phyloP scores from a whole-genome alignment of 2,888 invertebrate species.

The Sphinx pinastri region DNA sequence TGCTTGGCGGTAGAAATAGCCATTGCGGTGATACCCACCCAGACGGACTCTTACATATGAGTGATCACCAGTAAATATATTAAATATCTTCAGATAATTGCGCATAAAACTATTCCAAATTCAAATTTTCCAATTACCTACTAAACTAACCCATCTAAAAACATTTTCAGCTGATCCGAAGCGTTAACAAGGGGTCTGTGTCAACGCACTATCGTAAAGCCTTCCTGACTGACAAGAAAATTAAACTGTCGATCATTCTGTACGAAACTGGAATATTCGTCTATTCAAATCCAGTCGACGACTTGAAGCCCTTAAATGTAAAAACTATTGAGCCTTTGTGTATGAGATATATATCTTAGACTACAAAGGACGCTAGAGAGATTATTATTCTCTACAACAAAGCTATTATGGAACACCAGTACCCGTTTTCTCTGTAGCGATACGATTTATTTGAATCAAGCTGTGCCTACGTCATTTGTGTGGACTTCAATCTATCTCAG shows the following conservation, averaged over 20 bases:
- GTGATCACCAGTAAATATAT: too few species aligned
- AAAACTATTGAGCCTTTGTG: neutral
- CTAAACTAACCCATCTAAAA: neutral
- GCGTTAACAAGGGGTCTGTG: slow-evolving; percentile 15
- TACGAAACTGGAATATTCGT: slow-evolving; percentile 15
- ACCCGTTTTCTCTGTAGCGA: too few species aligned
- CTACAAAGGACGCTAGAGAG: neutral
- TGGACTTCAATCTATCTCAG: too few species aligned
- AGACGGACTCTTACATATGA: too few species aligned
- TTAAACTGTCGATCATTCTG: slow-evolving; percentile 24
- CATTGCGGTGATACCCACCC: too few species aligned
- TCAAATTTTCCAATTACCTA: neutral
- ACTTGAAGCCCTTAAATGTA: neutral
- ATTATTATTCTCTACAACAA: neutral
- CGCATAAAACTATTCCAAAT: too few species aligned
- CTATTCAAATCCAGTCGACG: slow-evolving; percentile 4
- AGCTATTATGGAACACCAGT: neutral
- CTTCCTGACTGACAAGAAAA: slow-evolving; percentile 14
- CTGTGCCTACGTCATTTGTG: too few species aligned
- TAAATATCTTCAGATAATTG: too few species aligned
- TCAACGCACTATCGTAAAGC: slow-evolving; percentile 22
- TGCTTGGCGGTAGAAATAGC: too few species aligned
- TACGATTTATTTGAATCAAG: neutral
- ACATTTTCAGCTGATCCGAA: neutral
- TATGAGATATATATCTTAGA: slow-evolving; percentile 7